phyloP scores from a whole-genome alignment of 2,888 invertebrate genomes.

The Microplitis deprimator region DNA sequence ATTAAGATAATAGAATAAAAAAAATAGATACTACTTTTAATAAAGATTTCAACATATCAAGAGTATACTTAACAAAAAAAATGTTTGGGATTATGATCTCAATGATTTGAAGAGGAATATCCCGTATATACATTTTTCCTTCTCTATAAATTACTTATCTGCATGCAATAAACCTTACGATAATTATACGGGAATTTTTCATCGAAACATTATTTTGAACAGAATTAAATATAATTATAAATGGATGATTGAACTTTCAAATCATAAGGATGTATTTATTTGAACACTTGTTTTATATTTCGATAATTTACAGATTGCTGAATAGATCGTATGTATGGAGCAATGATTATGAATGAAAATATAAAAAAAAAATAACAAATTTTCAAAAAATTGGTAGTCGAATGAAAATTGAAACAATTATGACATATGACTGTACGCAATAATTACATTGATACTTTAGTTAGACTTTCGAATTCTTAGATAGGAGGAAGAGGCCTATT shows the following conservation, averaged over 20 bases:
- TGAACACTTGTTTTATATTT: background rate
- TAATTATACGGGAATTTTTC: background rate
- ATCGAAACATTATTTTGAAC: background rate
- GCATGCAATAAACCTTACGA: background rate
- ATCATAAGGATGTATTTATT: no score
- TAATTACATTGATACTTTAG: slow-evolving; percentile 60
- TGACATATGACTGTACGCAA: slow-evolving; percentile 41
- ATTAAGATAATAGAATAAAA: no score
- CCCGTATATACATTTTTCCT: no score
- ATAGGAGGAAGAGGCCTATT: slow-evolving; percentile 66
- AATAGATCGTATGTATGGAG: background rate
- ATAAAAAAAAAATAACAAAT: background rate
- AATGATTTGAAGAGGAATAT: no score
- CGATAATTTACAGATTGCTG: background rate
- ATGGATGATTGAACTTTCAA: no score
- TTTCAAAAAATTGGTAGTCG: slow-evolving; percentile 29
- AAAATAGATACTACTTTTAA: no score
- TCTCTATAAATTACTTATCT: no score
- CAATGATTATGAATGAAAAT: background rate
- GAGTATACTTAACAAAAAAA: no score
- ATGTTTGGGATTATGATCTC: no score
- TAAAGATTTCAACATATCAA: no score
- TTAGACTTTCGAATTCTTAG: slow-evolving; percentile 66
- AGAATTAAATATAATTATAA: background rate
- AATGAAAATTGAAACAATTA: slow-evolving; percentile 35